Base-by-base conservation (phyloP, 2,113 vertebrate species). In the Laticauda laticaudata region DNA sequence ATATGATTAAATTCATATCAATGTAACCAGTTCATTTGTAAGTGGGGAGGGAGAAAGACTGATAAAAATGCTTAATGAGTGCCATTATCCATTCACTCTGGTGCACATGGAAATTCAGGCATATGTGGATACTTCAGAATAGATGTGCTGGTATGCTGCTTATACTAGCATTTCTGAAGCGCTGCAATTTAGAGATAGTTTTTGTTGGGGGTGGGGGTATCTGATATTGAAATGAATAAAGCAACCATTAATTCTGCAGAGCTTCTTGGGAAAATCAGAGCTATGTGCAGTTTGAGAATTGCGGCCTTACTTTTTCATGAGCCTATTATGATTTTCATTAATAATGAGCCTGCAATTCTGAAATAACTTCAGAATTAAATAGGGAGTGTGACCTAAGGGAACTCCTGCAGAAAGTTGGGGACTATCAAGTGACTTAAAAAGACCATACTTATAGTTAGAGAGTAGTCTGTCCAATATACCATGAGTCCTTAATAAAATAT, bases 21-120 rank as follows among this genome's bases (percentile, higher is more conserved):
- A 91, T 91, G 93, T 94, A 92, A 69, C 53, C 10, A 55, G 54
- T n/a, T 64, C 92, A 95, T 95, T 93, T 93, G 69, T 95, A 56
- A 54, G 9, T 48, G 90, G 61, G 48, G 21, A 90, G 86, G 86
- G 10, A 90, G 20, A 94, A 92, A 87, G 93, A 94, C 93, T 93
- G 91, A 93, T 29, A 88, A 94, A 96, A 93, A 86, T 29, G 48
- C 61, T 87, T 92, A 39, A 87, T 93, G 55, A 94, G 89, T 94
- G 93, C 91, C 29, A 18, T 59, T 54, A 56, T 88, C 64, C 21
- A 90, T 85, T 43, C 29, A 57, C 56, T 64, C 21, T 54, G n/a
- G 48, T 43, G 45, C n/a, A 90, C 8, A 20, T 53, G 45, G 59
- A 20, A 45, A 20, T 64, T 90, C 89, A 69, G 26, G 48, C 1